Base-by-base conservation (phyloP, 2,888 invertebrate genomes). In the Eilema griseolum region DNA sequence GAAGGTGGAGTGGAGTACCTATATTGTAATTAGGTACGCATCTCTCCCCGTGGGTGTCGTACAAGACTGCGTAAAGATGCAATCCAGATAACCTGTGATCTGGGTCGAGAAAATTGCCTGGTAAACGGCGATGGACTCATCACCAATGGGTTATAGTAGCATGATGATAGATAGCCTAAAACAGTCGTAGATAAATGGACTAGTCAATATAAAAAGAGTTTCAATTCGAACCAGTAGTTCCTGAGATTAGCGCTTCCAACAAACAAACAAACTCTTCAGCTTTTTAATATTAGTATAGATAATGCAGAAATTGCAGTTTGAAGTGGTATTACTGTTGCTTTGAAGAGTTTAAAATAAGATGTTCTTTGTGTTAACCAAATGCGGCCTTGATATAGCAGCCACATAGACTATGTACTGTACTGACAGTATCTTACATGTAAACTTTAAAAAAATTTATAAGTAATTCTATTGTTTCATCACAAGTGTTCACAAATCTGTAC, bases 401-500 rank as follows among this genome's bases (percentile, higher is more conserved):
- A 60, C 59, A 60, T 24, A 63, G 59, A 62, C 37, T 20, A 57
- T 16, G 52, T 10, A 16, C 59, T 62, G 16, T 56, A 23, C 16
- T 52, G 60, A 14, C 12, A 2, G 46, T 71, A 33, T 7, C 26
- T 3, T 41, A 1, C 23, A 31, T n/a, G 28, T 20, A 33, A n/a
- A 14, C 12, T 63, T 24, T 63, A n/a, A 24, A 41, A 24, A 61
- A n/a, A 7, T 3, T 33, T n/a, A n/a, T n/a, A n/a, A n/a, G n/a
- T n/a, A n/a, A n/a, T n/a, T n/a, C 14, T 0, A 61, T 59, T 61
- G 31, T 61, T 71, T 73, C 71, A 33, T 73, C 74, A 83, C 84
- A 86, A 86, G 86, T 86, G 83, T 81, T 86, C 79, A 82, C 82
- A 85, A 84, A 80, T 81, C 65, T 24, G 23, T 31, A 60, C 20